Conservation (phyloP, 1,140 invertebrate species). For the Pristionchus pacificus region DNA sequence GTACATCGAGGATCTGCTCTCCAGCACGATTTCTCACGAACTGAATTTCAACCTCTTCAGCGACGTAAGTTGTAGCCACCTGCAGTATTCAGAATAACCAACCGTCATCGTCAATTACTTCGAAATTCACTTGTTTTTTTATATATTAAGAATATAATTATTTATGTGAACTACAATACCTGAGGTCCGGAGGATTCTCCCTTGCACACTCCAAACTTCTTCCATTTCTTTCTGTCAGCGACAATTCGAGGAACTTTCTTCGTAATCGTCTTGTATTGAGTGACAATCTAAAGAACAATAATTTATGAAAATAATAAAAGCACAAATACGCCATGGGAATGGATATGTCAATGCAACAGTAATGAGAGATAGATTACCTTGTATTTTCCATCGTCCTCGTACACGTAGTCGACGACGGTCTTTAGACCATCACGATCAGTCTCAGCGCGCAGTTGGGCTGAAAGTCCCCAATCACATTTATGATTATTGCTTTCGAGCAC, state of each 20-base stretch:
- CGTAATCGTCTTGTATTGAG: slow-evolving; percentile 85
- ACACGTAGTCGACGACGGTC: slow-evolving; percentile 85
- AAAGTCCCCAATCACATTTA: background rate
- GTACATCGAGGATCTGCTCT: slow-evolving; percentile 51
- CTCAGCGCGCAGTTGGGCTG: slow-evolving; percentile 60
- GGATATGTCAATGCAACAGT: background rate
- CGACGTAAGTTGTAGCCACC: slow-evolving; percentile 83
- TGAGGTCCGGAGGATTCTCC: slow-evolving; percentile 89
- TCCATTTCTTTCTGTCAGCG: slow-evolving; percentile 83
- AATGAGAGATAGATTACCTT: slow-evolving; percentile 60
- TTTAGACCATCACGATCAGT: slow-evolving; percentile 80
- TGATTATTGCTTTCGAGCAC: no score
- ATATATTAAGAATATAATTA: background rate
- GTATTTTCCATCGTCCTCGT: slow-evolving; percentile 83
- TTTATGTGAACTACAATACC: slow-evolving; percentile 52
- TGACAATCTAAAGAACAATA: slow-evolving; percentile 58
- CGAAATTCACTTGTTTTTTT: no score
- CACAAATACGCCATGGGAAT: background rate
- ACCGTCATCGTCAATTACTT: no score
- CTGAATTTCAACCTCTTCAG: slow-evolving; percentile 91
- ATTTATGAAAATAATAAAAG: slow-evolving; percentile 5
- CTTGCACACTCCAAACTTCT: slow-evolving; percentile 84
- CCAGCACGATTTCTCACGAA: slow-evolving; percentile 59
- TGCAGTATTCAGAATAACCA: no score
- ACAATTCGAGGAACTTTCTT: slow-evolving; percentile 85